phyloP scores from a whole-genome alignment of 1,140 invertebrate species.

The Hypothenemus hampei region DNA sequence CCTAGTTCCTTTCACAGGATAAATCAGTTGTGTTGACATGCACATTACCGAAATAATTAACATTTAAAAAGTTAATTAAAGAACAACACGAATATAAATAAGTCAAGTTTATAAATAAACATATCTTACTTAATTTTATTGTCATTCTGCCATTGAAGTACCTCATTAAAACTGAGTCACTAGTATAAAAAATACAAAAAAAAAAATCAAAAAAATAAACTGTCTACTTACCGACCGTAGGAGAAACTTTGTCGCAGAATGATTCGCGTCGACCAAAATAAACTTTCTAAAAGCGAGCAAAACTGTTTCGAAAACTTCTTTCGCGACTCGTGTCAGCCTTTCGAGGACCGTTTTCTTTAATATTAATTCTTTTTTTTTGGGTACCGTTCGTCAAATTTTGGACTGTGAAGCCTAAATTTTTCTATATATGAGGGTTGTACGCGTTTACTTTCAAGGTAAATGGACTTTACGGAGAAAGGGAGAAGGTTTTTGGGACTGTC shows the following conservation, averaged over 20 bases:
- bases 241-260: slow-evolving; percentile 16
- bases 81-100: background rate
- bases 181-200: background rate
- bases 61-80: slow-evolving; percentile 4
- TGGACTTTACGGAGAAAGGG: slow-evolving; percentile 19
- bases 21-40: no score
- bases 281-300: slow-evolving; percentile 19
- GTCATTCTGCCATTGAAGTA: slow-evolving; percentile 2
- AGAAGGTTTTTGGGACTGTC: slow-evolving; percentile 22
- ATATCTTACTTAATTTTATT: background rate
- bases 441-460: slow-evolving; percentile 25
- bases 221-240: slow-evolving; percentile 9
- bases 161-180: slow-evolving; percentile 5
- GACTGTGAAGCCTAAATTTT: no score
- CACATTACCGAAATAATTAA: no score
- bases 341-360: background rate
- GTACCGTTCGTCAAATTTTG: slow-evolving; percentile 6
- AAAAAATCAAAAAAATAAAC: slow-evolving; percentile 8
- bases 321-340: background rate
- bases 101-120: background rate
- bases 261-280: slow-evolving; percentile 17
- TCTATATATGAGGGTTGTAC: no score
- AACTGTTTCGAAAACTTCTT: background rate
- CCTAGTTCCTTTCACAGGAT: no score
- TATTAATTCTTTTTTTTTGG: background rate